Conservation (phyloP, 2,113 vertebrate species). For the Mesitornis unicolor region DNA sequence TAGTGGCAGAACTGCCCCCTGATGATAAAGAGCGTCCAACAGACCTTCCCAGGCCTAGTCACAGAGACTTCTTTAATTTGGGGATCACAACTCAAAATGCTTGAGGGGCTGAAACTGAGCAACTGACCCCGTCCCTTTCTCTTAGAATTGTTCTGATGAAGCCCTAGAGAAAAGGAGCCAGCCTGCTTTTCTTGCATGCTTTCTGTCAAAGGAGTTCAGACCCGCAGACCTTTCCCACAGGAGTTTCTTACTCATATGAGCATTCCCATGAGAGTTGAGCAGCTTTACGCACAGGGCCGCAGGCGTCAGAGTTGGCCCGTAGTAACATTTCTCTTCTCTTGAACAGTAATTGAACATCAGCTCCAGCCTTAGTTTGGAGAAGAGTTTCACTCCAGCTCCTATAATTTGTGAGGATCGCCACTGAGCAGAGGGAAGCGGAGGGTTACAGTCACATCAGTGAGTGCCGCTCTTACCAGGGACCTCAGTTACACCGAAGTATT, state of each 20-base stretch:
- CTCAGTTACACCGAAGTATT: neutral
- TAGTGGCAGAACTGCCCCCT: neutral
- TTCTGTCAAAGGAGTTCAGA: neutral
- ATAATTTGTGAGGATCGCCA: neutral
- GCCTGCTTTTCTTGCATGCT: neutral
- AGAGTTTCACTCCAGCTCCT: neutral
- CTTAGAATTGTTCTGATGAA: neutral
- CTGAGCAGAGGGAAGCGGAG: neutral
- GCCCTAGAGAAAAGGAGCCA: neutral
- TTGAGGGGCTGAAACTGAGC: neutral
- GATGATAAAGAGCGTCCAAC: neutral
- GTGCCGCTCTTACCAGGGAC: neutral
- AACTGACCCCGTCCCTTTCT: neutral
- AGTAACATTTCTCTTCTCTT: neutral
- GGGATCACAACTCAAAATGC: neutral
- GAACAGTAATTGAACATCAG: neutral
- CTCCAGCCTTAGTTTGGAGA: neutral
- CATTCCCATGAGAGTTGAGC: conserved; percentile 36
- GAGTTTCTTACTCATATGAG: neutral
- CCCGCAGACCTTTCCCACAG: neutral
- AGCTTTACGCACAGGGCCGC: conserved; percentile 1
- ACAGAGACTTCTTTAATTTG: neutral
- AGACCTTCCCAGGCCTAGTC: neutral
- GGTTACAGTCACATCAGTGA: neutral
- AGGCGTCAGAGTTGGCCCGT: neutral